Evolutionary conservation across 1,140 invertebrate genomes (phyloP), one percentile per base, ranked within the genome.

Genomic region (Lepidostoma basale): DNA sequence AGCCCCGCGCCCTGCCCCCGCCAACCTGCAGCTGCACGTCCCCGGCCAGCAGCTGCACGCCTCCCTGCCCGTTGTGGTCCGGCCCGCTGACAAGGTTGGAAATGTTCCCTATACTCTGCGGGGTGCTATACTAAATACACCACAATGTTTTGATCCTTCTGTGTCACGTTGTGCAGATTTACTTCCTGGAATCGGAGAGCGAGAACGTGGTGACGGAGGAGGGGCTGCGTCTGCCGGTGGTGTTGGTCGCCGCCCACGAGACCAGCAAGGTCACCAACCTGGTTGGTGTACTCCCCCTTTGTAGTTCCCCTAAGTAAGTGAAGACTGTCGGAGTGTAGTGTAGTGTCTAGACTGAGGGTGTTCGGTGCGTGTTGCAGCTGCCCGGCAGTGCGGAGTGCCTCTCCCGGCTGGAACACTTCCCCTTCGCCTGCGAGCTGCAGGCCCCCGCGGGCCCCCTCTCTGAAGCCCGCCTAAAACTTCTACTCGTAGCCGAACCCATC

Each of bases 401-500:
- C 33, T n/a, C 23, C 0, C 56, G 39, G 10, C 10, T 67, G 3
- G 36, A 26, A 2, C 40, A 16, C 26, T 67, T 47, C 20, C 71
- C 71, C n/a, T 73, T 73, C 45, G 36, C 45, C 12, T 73, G 71
- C 40, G 58, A 69, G 42, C 16, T 69, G 10, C 65, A 66, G 33
- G n/a, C n/a, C n/a, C n/a, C n/a, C n/a, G n/a, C n/a, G n/a, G n/a
- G n/a, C n/a, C 22, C 30, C 5, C 12, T 42, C 18, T 39, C 30
- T 6, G 49, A 65, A 3, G 42, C 39, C 28, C 56, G 20, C 8
- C 36, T 58, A 10, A n/a, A 28, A 5, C 5, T 39, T 3, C n/a
- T 47, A 2, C 18, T 67, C 10, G 20, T 10, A 3, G 26, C 59
- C 12, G 56, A 56, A 16, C 62, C 66, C 9, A 45, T 68, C 26